Base-by-base conservation (phyloP, 2,797 vertebrate genomes). In the Botia almorhae region DNA sequence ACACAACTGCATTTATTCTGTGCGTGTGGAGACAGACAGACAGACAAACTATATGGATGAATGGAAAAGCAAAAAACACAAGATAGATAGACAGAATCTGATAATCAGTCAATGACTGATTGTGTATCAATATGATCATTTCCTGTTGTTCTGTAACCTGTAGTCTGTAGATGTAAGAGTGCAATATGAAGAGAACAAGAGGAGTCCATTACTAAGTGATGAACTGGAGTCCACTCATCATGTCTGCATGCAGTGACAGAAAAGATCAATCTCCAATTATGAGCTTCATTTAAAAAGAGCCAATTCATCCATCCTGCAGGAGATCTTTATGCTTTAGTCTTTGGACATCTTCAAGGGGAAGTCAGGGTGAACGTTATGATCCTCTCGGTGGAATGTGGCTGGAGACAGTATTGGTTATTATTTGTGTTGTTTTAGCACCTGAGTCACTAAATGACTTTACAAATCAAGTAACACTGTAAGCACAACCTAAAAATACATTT, bases 201-300 rank as follows among this genome's bases (percentile, higher is more conserved):
- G 56, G 26, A 72, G 69, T 23, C 71, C 43, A 70, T 79, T 71
- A 71, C 56, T 23, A 16, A 53, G n/a, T 64, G 76, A 64, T 64
- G 63, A 71, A 63, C 43, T 53, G 58, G n/a, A 79, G 68, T 19
- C 58, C 68, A 53, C 76, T 71, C 76, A 71, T 79, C 69, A 79
- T 71, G 68, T 79, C 76, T 43, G 76, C 29, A 53, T 71, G 56
- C 23, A 79, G 58, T 64, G 46, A 69, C 69, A 79, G 76, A 79
- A 71, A 64, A 71, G 56, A 79, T 79, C 76, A 79, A 79, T 79
- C 76, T 79, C 70, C 76, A 79, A 53, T 79, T 79, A 79, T 64
- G 50, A 46, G 46, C 56, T 43, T 64, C 46, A 64, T 79, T 79
- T 71, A 64, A 71, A 60, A 63, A 79, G 39, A 69, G 64, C 60